Evolutionary conservation across 1,140 invertebrate genomes (phyloP), one percentile per base, ranked within the genome.

Genomic region (Berghia stephanieae): DNA sequence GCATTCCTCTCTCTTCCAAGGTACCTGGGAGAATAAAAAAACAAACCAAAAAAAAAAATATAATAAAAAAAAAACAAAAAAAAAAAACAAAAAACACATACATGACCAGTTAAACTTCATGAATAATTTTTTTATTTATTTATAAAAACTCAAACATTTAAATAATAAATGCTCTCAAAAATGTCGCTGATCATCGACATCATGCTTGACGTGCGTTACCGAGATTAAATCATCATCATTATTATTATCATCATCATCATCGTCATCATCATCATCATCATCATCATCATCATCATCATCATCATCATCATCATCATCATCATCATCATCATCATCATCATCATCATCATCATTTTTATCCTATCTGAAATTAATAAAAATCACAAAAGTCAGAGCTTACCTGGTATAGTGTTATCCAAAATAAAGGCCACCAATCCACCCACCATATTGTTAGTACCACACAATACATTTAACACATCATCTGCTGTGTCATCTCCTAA

Each of bases 401-500:
- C 88, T 83, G 85, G 84, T 31, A 89, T 83, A 0, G 89, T 87
- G 75, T 90, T 90, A 80, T 90, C 89, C 66, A 89, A 79, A 46
- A 90, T 79, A 75, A 85, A 89, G 34, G 88, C 89, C 44, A 85
- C 74, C 13, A 85, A 74, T 34, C 86, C 88, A n/a, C 87, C 89
- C 46, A 88, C 83, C 76, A 90, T 87, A 82, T 88, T 89, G 43
- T 83, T 85, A 75, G 89, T 83, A 16, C 82, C 85, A 31, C 87
- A 73, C n/a, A 81, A 63, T 69, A 83, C 80, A 24, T 43, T 77
- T 24, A 85, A 44, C 16, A 83, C 70, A 21, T 80, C 63, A 69
- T 83, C 80, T n/a, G 69, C 72, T 24, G 75, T 44, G 5, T 43
- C 43, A 71, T 79, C 76, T 27, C 84, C 84, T 85, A 60, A 18